Base-by-base conservation (phyloP, 2,888 invertebrate genomes). In the Neuroscelio doddi region DNA sequence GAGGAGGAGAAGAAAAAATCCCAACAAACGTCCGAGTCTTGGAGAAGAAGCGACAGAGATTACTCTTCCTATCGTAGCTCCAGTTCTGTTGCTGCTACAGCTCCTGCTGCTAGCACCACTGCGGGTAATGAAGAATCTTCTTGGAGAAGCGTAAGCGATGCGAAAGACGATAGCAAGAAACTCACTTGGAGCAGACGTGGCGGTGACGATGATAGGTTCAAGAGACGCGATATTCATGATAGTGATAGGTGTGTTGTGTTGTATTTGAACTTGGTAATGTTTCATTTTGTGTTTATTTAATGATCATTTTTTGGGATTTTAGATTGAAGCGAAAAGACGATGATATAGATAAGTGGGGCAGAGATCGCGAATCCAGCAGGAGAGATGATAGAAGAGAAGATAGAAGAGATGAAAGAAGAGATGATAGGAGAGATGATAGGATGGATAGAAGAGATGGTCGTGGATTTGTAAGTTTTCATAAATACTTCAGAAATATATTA, bases 1-100 rank as follows among this genome's bases (percentile, higher is more conserved):
- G 86, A 87, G 51, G 89, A 89, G 65, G 82, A 81, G 38, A 76
- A 73, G 21, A 57, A 69, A 3, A 79, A 70, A 38, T 24, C 14
- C 5, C 53, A 57, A 10, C 39, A 70, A 30, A 57, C 49, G 41
- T 62, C 36, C 8, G 68, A 70, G 38, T 72, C 72, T 9, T 74
- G 78, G 78, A 49, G 75, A 62, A 32, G 41, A 21, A 41, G 51
- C 0, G 36, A 36, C 1, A 8, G 27, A 7, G 34, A 36, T 14
- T 36, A 36, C 12, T 14, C 26, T 27, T 39, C 26, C 10, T 26
- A 10, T 29, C 32, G 32, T 8, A n/a, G 32, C 9, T 3, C n/a
- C n/a, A n/a, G n/a, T n/a, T n/a, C n/a, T n/a, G n/a, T n/a, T n/a
- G n/a, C n/a, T n/a, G n/a, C n/a, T n/a, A n/a, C n/a, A 44, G 36